Evolutionary conservation across 2,113 vertebrate genomes (phyloP), one percentile per base, ranked within the genome.

Genomic region (Actenoides hombroni): DNA sequence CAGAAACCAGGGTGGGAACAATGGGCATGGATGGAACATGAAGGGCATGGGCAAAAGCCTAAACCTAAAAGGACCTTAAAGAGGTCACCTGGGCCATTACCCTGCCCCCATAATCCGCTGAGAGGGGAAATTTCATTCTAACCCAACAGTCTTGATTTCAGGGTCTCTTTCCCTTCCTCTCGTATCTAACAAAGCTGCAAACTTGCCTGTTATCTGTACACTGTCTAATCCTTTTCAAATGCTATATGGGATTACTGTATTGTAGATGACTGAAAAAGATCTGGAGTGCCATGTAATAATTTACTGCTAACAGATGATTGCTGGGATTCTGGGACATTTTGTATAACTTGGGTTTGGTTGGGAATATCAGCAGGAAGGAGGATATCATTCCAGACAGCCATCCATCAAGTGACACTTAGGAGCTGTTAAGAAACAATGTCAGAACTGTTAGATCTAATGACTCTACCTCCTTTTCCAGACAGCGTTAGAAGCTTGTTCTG

Each of bases 321-420:
- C 79, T 69, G 83, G 37, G 79, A 59, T 44, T 83, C 75, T 19
- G 53, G 85, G 83, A 46, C 51, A 33, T 76, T 94, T 84, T 69
- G 57, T 69, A 65, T 21, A 1, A 0, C 68, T 74, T 42, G 68
- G 85, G 25, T 86, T 77, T 74, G 61, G 71, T 94, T 1, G 3
- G 82, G 46, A 86, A 14, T 67, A 70, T 59, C 79, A 85, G n/a
- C 63, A 69, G 82, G 93, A 83, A 59, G 31, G 44, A 91, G 74
- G 56, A 10, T 31, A 64, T 48, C 0, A 1, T 60, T 89, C 65
- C 94, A 94, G 88, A 69, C 69, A 95, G 69, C 56, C 83, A 85
- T 86, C 89, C 74, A 73, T 92, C 86, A 89, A 79, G 35, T 29
- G 78, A 74, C 74, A 57, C 59, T 87, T 85, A 64, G 39, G 68